These are phyloP conservation scores for Silurus lanzhouensis DNA, from an alignment of 2,797 vertebrate genomes.

Conservation along the genomic window DNA sequence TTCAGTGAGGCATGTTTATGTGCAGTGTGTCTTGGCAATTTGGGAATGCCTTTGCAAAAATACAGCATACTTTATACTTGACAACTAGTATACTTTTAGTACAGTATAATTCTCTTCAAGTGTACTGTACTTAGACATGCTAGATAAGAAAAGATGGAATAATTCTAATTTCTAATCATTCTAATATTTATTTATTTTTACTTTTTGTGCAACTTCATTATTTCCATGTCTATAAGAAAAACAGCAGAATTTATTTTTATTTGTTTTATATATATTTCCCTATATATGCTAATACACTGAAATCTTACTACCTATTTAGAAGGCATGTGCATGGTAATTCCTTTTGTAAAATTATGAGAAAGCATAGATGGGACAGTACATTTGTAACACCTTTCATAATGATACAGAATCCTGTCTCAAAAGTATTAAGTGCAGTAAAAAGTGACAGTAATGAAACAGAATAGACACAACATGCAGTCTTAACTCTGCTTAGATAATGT, in stretches of 20 bases:
- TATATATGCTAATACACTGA: not conserved
- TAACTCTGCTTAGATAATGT: not conserved
- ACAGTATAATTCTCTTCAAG: not conserved
- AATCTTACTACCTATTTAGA: not conserved
- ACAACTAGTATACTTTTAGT: not conserved
- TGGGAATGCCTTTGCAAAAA: not conserved
- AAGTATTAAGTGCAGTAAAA: not conserved
- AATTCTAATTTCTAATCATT: not conserved
- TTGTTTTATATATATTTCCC: not conserved
- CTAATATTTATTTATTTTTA: not conserved
- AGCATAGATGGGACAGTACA: not conserved
- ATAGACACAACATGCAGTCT: not conserved
- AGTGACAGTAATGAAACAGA: not conserved
- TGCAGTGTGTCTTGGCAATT: not conserved
- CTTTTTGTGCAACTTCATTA: not conserved
- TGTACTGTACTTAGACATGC: not conserved
- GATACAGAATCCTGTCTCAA: not conserved
- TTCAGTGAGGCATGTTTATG: not conserved
- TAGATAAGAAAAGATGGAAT: not conserved
- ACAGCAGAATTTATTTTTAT: not conserved
- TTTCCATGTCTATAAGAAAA: not conserved
- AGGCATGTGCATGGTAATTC: not conserved
- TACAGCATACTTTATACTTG: not conserved
- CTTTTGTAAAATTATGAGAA: not conserved
- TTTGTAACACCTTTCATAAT: conserved; percentile 4